Percentiles rank a stretch among this genome's conserved stretches.
Conservation (phyloP, 2,888 invertebrate species). For the Tortricodes alternella region DNA sequence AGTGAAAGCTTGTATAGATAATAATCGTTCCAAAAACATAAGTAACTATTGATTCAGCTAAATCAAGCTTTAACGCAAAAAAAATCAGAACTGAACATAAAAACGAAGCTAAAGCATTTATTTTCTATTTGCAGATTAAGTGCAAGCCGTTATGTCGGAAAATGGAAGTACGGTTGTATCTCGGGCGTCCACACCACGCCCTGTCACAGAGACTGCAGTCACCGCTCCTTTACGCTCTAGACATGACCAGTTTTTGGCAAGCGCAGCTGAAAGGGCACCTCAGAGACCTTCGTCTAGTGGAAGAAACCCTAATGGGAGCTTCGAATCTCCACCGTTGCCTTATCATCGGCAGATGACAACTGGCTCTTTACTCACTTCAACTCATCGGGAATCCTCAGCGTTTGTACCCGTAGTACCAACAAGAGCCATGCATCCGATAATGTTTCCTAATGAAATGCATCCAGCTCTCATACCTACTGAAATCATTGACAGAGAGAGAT, state of each 20-base stretch:
- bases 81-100: not conserved
- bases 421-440: constrained; percentile 87
- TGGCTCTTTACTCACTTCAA: constrained; percentile 70
- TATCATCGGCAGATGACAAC: constrained; percentile 86
- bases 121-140: constrained; percentile 63
- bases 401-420: constrained; percentile 94
- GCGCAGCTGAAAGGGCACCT: constrained; percentile 75
- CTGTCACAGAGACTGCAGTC: constrained; percentile 70
- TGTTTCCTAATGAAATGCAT: constrained; percentile 88
- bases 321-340: constrained; percentile 84
- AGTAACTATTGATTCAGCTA: constrained; percentile 14
- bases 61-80: not conserved
- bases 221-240: constrained; percentile 75
- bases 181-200: constrained; percentile 79
- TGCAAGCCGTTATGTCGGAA: constrained; percentile 72
- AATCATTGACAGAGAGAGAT: constrained; percentile 81
- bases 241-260: constrained; percentile 84
- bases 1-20: constrained; percentile 59
- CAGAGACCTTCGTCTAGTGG: constrained; percentile 78
- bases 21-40: constrained; percentile 37
- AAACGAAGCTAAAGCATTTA: not conserved
- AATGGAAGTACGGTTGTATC: constrained; percentile 71
- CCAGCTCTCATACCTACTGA: constrained; percentile 85
- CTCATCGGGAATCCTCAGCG: constrained; percentile 91
- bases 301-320: constrained; percentile 78